Base-by-base conservation (phyloP, 2,113 vertebrate species). In the Eidolon helvum region DNA sequence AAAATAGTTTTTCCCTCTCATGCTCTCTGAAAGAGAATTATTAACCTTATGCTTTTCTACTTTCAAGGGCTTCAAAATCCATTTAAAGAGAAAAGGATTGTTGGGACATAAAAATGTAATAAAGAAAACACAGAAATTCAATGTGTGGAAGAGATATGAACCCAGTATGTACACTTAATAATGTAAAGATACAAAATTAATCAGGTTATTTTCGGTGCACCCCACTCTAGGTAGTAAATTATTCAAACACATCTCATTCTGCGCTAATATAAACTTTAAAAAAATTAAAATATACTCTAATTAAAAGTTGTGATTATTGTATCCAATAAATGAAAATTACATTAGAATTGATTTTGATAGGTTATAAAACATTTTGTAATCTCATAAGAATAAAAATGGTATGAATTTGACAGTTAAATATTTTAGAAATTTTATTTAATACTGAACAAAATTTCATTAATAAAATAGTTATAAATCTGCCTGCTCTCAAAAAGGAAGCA, bases 371-470 rank as follows among this genome's bases (percentile, higher is more conserved):
- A 55, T 40, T 89, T 89, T 93, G 26, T n/a, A 86, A 80, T 86
- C 59, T 89, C 38, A 85, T 53, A 61, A 77, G n/a, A 82, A 68
- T 12, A 78, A 90, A 82, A 69, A 79, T 1, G 30, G 2, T n/a
- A 94, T 89, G 21, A 26, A 90, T 69, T 86, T 57, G 33, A 74
- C 53, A 87, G 48, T n/a, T 65, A 80, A 80, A 65, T 33, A 88
- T 57, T 77, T 92, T 57, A 92, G n/a, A 33, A 18, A 74, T 91
- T 69, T n/a, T 91, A 91, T 66, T 88, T 59, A 88, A 82, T 92
- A 48, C 4, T 33, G 18, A 80, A 85, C 2, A 61, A 71, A 15
- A 0, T 65, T 93, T 72, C 74, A 48, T 71, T 80, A 88, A 38
- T 77, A 61, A 85, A 91, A 57, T 90, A 10, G 24, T 38, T 35